phyloP scores from a whole-genome alignment of 2,888 invertebrate genomes.

The Leptopilina myrica region DNA sequence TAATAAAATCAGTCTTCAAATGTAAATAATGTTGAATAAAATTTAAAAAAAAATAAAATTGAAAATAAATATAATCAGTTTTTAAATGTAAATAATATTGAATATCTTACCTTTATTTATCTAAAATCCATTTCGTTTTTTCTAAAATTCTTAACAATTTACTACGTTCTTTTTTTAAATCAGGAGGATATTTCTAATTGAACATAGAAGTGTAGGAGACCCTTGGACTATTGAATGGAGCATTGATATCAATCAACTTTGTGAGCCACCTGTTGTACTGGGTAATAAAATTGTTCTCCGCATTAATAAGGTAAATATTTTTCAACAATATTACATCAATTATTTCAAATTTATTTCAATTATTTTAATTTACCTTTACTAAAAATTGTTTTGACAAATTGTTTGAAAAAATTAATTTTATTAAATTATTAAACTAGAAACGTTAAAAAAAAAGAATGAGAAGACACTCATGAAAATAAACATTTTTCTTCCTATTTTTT shows the following conservation, averaged over 20 bases:
- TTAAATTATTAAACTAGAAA: neutral
- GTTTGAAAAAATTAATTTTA: neutral
- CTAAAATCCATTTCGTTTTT: constrained; percentile 19
- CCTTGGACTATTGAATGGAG: constrained; percentile 88
- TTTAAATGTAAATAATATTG: neutral
- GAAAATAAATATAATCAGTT: neutral
- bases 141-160: neutral
- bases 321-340: neutral
- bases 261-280: constrained; percentile 81
- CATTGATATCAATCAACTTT: constrained; percentile 84
- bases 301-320: constrained; percentile 82
- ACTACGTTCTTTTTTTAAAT: constrained; percentile 40
- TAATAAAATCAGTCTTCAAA: too few relatives aligned
- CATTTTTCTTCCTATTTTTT: too few relatives aligned
- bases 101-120: neutral
- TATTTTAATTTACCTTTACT: neutral
- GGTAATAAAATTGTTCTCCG: constrained; percentile 83
- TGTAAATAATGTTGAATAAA: neutral
- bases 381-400: neutral
- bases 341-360: neutral
- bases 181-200: constrained; percentile 86
- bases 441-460: neutral
- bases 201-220: constrained; percentile 83
- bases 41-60: neutral
- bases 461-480: neutral